A percentile compares a stretch with the other conserved stretches of the same genome.
Evolutionary conservation across 2,888 invertebrate genomes (phyloP).

Genomic region (Hermaeophaga mercurialis): DNA sequence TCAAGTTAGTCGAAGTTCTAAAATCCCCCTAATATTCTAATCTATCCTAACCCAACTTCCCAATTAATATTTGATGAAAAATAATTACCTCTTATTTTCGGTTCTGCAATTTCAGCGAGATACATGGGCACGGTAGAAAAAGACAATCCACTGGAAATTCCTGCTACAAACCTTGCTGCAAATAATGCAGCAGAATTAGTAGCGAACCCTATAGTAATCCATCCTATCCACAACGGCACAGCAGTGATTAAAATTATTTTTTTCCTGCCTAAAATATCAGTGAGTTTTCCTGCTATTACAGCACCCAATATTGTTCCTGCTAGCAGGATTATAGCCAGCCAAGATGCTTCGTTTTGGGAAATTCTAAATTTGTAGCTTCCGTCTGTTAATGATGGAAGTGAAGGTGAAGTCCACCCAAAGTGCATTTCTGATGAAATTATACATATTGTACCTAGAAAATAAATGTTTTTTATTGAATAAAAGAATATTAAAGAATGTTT

Average conservation of each 20-base stretch:
- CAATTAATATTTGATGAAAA: no score
- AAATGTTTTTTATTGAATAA: no score
- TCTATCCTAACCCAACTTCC: no score
- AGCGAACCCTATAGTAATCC: conserved; percentile 67
- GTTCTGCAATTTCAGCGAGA: conserved; percentile 65
- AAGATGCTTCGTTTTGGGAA: conserved; percentile 61
- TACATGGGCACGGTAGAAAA: conserved; percentile 63
- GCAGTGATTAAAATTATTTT: conserved; percentile 66
- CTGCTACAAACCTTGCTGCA: conserved; percentile 63
- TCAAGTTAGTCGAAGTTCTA: no score
- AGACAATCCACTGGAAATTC: conserved; percentile 61
- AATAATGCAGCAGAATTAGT: conserved; percentile 63
- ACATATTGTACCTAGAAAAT: conserved; percentile 48
- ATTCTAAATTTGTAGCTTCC: conserved; percentile 61
- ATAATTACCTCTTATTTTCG: conserved; percentile 61
- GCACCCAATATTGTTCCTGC: conserved; percentile 69
- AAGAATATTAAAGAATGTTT: no score
- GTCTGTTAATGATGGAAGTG: conserved; percentile 60
- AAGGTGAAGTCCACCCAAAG: conserved; percentile 66
- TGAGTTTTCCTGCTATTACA: conserved; percentile 66
- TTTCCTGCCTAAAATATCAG: conserved; percentile 70
- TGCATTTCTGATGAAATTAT: conserved; percentile 54
- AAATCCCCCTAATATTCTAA: no score
- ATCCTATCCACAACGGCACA: conserved; percentile 66
- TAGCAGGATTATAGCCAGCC: conserved; percentile 70